Percentiles rank a stretch among this genome's conserved stretches.
These are phyloP conservation scores for Notothenia coriiceps DNA, from an alignment of 2,113 vertebrate species.

Conservation along the genomic window DNA sequence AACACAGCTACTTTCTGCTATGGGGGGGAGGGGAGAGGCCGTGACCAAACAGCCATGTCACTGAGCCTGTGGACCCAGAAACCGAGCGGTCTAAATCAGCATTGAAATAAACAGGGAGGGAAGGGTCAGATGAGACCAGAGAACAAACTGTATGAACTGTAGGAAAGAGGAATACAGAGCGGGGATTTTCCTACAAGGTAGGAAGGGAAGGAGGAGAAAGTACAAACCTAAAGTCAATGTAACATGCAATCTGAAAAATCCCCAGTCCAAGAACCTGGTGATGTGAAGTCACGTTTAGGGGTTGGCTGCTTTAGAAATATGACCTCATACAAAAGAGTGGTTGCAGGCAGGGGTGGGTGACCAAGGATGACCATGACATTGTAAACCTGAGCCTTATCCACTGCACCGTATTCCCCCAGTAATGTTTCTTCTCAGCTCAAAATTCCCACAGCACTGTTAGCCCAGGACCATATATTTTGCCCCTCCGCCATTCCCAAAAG, in stretches of 20 bases:
- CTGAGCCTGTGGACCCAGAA: constrained; percentile 75
- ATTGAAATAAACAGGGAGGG: constrained; percentile 70
- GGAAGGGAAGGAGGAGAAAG: constrained; percentile 49
- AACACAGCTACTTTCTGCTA: constrained; percentile 55
- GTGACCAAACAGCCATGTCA: constrained; percentile 70
- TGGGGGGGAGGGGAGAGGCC: constrained; percentile 46
- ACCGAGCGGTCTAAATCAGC: constrained; percentile 73
- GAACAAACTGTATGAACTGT: constrained; percentile 64
- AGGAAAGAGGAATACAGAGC: constrained; percentile 54
- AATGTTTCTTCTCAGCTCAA: constrained; percentile 43
- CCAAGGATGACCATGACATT: constrained; percentile 79
- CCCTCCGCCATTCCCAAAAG: constrained; percentile 42
- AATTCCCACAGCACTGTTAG: constrained; percentile 52
- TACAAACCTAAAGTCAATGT: constrained; percentile 60
- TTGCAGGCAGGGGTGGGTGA: constrained; percentile 57
- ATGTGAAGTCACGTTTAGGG: constrained; percentile 7
- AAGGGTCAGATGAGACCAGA: constrained; percentile 55
- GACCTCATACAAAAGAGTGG: constrained; percentile 28
- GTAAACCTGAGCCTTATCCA: constrained; percentile 83
- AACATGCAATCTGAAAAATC: constrained; percentile 70
- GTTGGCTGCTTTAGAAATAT: constrained; percentile 46
- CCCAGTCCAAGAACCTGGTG: constrained; percentile 32
- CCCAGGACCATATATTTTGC: constrained; percentile 56
- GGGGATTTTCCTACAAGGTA: constrained; percentile 56
- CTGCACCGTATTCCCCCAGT: constrained; percentile 30